Evolutionary conservation across 2,113 vertebrate species (phyloP).

Genomic region (Rhinopomastus cyanomelas): DNA sequence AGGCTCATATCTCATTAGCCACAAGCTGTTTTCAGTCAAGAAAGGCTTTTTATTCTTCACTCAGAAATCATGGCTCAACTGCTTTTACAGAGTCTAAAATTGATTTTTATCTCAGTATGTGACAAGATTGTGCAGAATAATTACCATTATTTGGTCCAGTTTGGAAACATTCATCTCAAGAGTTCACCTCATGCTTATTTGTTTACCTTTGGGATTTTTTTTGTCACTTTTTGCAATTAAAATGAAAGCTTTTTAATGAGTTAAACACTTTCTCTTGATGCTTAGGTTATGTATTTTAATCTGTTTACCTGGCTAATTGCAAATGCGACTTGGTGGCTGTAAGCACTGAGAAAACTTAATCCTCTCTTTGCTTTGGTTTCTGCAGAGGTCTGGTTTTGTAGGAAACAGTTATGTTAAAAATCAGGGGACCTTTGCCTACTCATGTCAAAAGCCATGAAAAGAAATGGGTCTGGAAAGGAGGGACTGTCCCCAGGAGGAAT

Average conservation of each 20-base stretch:
- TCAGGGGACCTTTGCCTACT: neutral
- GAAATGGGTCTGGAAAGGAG: neutral
- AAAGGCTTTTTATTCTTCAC: neutral
- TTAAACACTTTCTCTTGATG: neutral
- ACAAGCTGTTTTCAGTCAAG: conserved; percentile 16
- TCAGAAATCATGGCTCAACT: neutral
- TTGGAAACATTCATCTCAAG: neutral
- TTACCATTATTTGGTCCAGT: neutral
- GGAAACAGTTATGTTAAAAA: neutral
- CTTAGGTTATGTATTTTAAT: conserved; percentile 2
- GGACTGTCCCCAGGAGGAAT: neutral
- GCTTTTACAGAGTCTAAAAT: neutral
- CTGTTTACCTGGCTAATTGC: neutral
- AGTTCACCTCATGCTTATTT: neutral
- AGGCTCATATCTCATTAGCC: neutral
- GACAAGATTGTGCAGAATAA: neutral
- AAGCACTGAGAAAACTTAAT: neutral
- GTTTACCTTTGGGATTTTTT: neutral
- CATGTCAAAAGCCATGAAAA: neutral
- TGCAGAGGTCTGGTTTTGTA: neutral
- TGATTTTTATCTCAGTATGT: conserved; percentile 5
- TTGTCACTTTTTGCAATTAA: neutral
- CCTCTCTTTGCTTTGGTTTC: neutral
- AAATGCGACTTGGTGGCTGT: neutral
- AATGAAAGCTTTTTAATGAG: conserved; percentile 16